Evolutionary conservation across 2,888 invertebrate genomes (phyloP), one percentile per base, ranked within the genome.

Genomic region (Lumbricus terrestris): DNA sequence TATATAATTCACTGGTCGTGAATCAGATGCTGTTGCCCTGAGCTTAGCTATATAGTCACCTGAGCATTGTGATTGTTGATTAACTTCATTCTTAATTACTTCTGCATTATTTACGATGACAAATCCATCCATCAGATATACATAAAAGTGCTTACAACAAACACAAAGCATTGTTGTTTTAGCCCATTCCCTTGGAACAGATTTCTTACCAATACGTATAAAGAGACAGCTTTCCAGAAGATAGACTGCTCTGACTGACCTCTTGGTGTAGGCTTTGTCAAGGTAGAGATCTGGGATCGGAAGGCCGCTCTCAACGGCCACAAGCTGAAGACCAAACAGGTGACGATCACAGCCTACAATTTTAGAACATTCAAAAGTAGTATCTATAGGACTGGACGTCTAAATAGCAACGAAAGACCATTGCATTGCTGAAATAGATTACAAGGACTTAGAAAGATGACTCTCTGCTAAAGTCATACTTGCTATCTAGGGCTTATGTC

Each of bases 331-430:
- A 0, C 96, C 96, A 92, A 96, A 95, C n/a, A 96, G 93, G 93
- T 96, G 96, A 0, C 96, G 94, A 93, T 96, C 96, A 92, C 96
- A 95, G 29, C 96, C 96, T 93, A 91, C 38, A 92, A 90, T n/a
- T n/a, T n/a, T 38, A 89, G 69, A n/a, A 4, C 6, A 69, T n/a
- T n/a, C n/a, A 11, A 69, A 6, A n/a, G n/a, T 69, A 69, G 47
- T 3, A 47, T n/a, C n/a, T n/a, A n/a, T 47, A 47, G 23, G 40
- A 11, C 6, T 6, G 8, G 15, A 40, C 15, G 40, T 15, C 40
- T n/a, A n/a, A 40, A 11, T 15, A 40, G 40, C 40, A 40, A 40
- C 40, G 15, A 40, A 11, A 40, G 40, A 6, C 6, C n/a, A n/a
- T n/a, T n/a, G n/a, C n/a, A n/a, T n/a, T n/a, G n/a, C n/a, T n/a